These are phyloP conservation scores for Spisula subtruncata DNA, from an alignment of 2,888 invertebrate genomes.

Conservation along the genomic window DNA sequence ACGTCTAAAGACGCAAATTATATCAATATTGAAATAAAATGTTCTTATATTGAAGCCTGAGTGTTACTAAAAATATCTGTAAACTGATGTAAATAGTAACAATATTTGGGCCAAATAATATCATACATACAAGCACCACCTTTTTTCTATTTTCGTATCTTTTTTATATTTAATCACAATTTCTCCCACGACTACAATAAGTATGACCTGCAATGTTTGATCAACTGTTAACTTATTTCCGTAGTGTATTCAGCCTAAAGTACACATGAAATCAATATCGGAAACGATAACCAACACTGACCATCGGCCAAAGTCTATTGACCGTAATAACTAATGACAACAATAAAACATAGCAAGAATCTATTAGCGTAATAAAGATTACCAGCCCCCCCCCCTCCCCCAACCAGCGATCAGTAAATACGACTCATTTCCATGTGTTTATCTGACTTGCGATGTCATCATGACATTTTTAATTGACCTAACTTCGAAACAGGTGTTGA, in stretches of 20 bases:
- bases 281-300: neutral
- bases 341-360: neutral
- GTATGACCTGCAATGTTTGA: neutral
- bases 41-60: neutral
- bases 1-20: neutral
- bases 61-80: neutral
- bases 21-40: neutral
- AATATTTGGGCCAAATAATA: neutral
- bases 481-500: neutral
- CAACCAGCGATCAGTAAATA: too few species aligned
- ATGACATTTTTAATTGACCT: neutral
- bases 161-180: neutral
- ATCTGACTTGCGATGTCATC: neutral
- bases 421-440: neutral
- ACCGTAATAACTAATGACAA: slow-evolving; percentile 12
- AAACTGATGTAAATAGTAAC: neutral
- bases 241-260: neutral
- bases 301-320: neutral
- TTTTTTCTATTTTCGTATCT: neutral
- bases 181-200: neutral
- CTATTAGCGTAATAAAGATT: neutral
- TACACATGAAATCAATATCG: slow-evolving; percentile 21
- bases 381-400: neutral
- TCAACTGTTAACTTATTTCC: slow-evolving; percentile 3
- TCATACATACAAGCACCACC: neutral